Evolutionary conservation across 2,113 vertebrate genomes (phyloP).

Genomic region (Benitochromis conjunctus): DNA sequence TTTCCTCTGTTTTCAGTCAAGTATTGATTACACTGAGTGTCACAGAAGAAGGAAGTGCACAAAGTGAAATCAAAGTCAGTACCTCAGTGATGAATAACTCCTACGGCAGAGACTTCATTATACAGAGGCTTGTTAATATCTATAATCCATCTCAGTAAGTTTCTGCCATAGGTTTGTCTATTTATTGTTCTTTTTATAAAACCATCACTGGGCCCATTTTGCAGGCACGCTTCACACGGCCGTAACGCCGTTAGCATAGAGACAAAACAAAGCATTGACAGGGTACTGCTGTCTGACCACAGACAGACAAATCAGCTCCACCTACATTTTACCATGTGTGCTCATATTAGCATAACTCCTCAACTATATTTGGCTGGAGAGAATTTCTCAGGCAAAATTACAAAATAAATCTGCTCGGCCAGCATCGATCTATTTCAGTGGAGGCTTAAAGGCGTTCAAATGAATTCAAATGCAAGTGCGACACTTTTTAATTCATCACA

Average conservation of each 20-base stretch:
- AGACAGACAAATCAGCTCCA: too few relatives aligned
- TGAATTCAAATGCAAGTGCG: background rate
- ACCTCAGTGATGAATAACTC: background rate
- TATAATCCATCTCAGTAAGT: background rate
- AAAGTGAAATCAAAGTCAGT: background rate
- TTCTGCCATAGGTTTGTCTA: background rate
- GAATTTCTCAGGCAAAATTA: background rate
- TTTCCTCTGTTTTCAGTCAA: background rate
- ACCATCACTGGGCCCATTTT: background rate
- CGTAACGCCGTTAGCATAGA: background rate
- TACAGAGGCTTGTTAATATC: background rate
- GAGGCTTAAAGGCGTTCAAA: background rate
- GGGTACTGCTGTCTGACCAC: background rate
- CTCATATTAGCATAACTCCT: background rate
- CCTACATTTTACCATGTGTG: background rate
- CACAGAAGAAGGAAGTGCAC: background rate
- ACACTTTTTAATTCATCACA: background rate
- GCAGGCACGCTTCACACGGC: background rate
- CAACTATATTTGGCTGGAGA: background rate
- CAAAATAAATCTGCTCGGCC: background rate
- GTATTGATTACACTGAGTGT: background rate
- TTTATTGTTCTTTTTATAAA: background rate
- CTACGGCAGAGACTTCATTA: background rate
- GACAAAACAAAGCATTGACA: background rate
- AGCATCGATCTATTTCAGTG: background rate